Conservation (phyloP, 2,797 vertebrate genomes). For the Poeciliopsis presidionis region DNA sequence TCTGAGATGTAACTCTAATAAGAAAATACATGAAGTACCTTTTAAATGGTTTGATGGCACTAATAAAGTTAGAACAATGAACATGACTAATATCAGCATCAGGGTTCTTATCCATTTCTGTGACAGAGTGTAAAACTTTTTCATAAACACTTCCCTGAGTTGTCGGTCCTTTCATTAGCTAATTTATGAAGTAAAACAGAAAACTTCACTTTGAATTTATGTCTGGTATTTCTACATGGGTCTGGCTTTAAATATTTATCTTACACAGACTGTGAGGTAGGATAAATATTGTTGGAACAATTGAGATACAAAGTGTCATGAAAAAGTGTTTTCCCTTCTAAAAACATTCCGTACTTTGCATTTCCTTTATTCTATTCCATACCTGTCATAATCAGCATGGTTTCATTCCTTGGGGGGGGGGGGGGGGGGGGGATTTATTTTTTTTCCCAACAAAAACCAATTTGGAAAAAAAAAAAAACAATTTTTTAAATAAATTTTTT, state of each 20-base stretch:
- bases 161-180: not conserved
- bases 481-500: no score
- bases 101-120: not conserved
- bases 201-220: not conserved
- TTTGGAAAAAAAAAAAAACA: no score
- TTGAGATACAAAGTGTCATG: not conserved
- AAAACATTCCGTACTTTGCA: not conserved
- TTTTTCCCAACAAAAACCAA: no score
- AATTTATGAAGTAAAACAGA: not conserved
- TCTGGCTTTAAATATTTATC: not conserved
- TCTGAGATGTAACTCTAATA: conserved; percentile 22
- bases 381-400: not conserved
- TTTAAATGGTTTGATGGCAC: conserved; percentile 9
- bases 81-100: not conserved
- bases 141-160: not conserved
- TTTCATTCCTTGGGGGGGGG: not conserved
- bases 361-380: not conserved
- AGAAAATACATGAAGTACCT: not conserved
- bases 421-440: no score
- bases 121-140: not conserved
- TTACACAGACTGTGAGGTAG: not conserved
- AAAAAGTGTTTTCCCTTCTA: not conserved
- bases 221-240: not conserved
- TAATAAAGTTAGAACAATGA: conserved; percentile 19
- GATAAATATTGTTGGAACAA: not conserved